Evolutionary conservation across 2,113 vertebrate species (phyloP), one percentile per base, ranked within the genome.

Genomic region (Gulo gulo): DNA sequence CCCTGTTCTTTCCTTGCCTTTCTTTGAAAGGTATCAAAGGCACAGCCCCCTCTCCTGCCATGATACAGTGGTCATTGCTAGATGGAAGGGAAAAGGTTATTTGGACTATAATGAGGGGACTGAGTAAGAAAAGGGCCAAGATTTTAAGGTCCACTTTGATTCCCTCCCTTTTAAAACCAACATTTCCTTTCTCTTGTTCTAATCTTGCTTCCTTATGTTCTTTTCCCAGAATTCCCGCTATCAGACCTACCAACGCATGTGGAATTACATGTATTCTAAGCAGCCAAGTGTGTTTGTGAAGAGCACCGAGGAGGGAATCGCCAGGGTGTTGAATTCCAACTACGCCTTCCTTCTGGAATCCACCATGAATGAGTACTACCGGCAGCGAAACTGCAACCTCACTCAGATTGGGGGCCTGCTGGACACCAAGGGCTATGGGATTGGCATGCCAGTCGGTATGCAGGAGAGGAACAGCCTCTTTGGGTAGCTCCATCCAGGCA

Each of bases 231-330:
- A 99, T 98, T 99, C 99, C 34, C 99, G 99, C 88, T 99, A 99
- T 98, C 99, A 99, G 99, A 99, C 99, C 1, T 99, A 99, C 98
- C 99, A 99, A 97, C 99, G 99, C 65, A 99, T 99, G 99, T 99
- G 99, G 99, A 99, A 99, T 98, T 99, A 99, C 99, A 99, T 99
- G 99, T 99, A 99, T 98, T 99, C 99, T 59, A 99, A 99, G 98
- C 99, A 99, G 98, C 99, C 99, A 1, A 99, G 99, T 0, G 99
- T 99, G 97, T 99, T 99, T 24, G 99, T 99, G 97, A 99, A 99
- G 99, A 99, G 99, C 99, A 99, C 99, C 0, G 99, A 99, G 98
- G 99, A 99, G 94, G 99, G 99, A 36, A 99, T 99, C 4, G 99
- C 99, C 1, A 99, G 99, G 0, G 99, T 99, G 97, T 99, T 99